A percentile compares a stretch with the other conserved stretches of the same genome.
These are phyloP conservation scores for Cantharis lateralis DNA, from an alignment of 2,888 invertebrate genomes.

Conservation along the genomic window DNA sequence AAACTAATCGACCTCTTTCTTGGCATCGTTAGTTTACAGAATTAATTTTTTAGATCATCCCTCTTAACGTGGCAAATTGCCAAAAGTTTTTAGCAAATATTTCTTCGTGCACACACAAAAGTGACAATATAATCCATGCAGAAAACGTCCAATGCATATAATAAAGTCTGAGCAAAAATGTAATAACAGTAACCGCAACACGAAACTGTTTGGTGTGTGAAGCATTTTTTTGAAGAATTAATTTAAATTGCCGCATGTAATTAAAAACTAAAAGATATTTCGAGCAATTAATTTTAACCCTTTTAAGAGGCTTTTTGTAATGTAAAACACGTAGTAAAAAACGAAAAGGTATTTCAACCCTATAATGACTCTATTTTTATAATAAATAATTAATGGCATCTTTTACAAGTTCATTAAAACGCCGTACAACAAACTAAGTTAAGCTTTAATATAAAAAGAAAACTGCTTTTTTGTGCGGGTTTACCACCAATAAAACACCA, in stretches of 20 bases:
- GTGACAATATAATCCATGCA: background rate
- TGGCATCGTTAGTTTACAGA: background rate
- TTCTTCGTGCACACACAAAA: background rate
- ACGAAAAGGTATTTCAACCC: background rate
- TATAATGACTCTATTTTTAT: background rate
- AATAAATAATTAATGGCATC: background rate
- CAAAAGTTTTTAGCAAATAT: slow-evolving; percentile 1
- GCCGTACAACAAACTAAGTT: background rate
- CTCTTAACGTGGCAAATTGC: background rate
- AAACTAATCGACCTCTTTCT: slow-evolving; percentile 7
- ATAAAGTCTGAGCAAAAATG: background rate
- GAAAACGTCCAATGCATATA: background rate
- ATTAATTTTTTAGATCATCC: slow-evolving; percentile 2
- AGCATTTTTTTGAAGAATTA: background rate
- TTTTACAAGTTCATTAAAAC: background rate
- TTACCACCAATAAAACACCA: background rate
- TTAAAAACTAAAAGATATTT: background rate
- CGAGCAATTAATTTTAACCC: background rate
- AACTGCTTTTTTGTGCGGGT: background rate
- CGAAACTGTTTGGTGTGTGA: background rate
- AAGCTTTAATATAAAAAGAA: background rate
- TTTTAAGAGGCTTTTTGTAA: background rate
- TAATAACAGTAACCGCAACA: background rate
- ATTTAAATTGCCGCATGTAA: background rate
- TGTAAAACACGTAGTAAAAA: background rate